phyloP scores from a whole-genome alignment of 2,113 vertebrate species.

The Anarhynchus alexandrinus region DNA sequence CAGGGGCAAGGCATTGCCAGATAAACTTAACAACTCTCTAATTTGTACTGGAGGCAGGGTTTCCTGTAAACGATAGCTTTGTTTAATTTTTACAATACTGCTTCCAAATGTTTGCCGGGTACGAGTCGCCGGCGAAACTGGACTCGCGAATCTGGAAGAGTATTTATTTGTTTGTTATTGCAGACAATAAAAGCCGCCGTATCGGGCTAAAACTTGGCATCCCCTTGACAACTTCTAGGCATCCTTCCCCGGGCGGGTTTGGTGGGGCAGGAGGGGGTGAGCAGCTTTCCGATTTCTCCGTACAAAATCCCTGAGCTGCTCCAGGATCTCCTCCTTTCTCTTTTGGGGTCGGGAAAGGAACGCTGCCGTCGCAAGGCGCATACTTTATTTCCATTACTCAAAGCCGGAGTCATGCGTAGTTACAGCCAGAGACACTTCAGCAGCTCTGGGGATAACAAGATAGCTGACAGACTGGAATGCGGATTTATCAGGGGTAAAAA shows the following conservation, averaged over 20 bases:
- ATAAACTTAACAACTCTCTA: slow-evolving; percentile 64
- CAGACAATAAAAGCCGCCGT: not conserved
- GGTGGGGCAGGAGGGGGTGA: not conserved
- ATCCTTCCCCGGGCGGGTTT: not conserved
- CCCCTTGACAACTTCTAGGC: not conserved
- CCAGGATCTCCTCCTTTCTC: not conserved
- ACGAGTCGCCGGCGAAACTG: not conserved
- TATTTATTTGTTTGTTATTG: slow-evolving; percentile 43
- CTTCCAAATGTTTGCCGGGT: slow-evolving; percentile 55
- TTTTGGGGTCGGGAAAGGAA: slow-evolving; percentile 1
- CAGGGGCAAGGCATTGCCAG: slow-evolving; percentile 57
- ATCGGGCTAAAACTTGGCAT: not conserved
- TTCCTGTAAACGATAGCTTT: slow-evolving; percentile 69
- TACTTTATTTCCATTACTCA: slow-evolving; percentile 72
- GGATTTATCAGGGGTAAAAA: slow-evolving; percentile 68
- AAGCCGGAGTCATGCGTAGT: slow-evolving; percentile 55
- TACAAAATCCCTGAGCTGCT: not conserved
- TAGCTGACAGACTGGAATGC: slow-evolving; percentile 73
- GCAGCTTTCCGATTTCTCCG: not conserved
- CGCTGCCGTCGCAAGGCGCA: not conserved
- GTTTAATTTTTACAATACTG: slow-evolving; percentile 57
- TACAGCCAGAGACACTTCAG: slow-evolving; percentile 72
- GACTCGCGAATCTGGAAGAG: not conserved
- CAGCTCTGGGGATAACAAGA: slow-evolving; percentile 73
- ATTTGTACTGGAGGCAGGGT: slow-evolving; percentile 67